phyloP scores from a whole-genome alignment of 2,888 invertebrate genomes.

The Hypena proboscidalis region DNA sequence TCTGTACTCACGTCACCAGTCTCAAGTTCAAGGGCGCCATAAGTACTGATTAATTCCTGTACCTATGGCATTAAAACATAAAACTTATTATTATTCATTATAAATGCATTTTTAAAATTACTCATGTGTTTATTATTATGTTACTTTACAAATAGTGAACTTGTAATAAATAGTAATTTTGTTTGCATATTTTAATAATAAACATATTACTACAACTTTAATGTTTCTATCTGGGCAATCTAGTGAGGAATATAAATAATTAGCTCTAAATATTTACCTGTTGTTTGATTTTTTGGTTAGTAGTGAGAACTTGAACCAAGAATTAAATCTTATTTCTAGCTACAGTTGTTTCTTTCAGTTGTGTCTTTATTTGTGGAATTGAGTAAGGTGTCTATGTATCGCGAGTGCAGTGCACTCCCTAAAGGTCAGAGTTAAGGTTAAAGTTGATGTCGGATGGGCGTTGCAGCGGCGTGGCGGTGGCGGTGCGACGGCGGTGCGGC shows the following conservation, averaged over 20 bases:
- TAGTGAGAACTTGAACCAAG: no score
- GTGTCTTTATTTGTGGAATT: constrained; percentile 29
- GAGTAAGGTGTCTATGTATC: constrained; percentile 37
- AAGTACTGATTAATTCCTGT: constrained; percentile 23
- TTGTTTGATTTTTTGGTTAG: no score
- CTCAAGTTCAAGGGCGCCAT: constrained; percentile 37
- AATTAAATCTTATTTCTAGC: neutral
- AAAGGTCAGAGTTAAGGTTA: constrained; percentile 84
- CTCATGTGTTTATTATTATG: no score
- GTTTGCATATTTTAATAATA: no score
- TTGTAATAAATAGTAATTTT: no score
- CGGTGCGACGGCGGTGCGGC: constrained; percentile 64
- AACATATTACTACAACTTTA: no score
- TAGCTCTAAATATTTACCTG: no score
- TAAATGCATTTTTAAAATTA: neutral
- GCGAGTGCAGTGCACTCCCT: constrained; percentile 74
- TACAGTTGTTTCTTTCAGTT: neutral
- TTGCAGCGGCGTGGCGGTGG: constrained; percentile 64
- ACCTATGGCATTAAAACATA: constrained; percentile 14
- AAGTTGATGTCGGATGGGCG: constrained; percentile 76
- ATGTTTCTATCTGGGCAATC: no score
- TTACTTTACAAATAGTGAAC: no score
- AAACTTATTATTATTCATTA: constrained; percentile 1
- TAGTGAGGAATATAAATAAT: no score
- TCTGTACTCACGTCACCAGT: constrained; percentile 25